phyloP scores from a whole-genome alignment of 1,140 invertebrate species.

The Heliconius congener region DNA sequence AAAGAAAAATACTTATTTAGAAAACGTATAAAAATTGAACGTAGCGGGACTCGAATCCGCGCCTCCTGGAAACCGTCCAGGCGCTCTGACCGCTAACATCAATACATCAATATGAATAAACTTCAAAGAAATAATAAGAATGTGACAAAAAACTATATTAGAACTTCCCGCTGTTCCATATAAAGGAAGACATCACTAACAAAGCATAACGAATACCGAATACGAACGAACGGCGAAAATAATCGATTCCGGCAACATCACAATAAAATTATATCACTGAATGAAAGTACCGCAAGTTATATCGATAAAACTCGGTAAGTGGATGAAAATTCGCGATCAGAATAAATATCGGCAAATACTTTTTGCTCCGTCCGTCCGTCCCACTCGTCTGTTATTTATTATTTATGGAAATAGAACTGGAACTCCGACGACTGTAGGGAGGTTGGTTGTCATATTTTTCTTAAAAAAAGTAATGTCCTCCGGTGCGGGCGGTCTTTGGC shows the following conservation, averaged over 20 bases:
- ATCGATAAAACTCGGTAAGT: slow-evolving; percentile 65
- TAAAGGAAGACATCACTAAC: slow-evolving; percentile 36
- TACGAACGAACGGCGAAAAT: slow-evolving; percentile 32
- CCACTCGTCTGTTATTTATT: slow-evolving; percentile 74
- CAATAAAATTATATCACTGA: slow-evolving; percentile 48
- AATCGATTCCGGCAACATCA: slow-evolving; percentile 46
- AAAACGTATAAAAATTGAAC: too few species aligned
- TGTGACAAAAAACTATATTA: slow-evolving; percentile 26
- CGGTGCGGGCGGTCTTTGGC: slow-evolving; percentile 65
- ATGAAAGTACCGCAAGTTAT: slow-evolving; percentile 39
- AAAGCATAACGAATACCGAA: slow-evolving; percentile 33
- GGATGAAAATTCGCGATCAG: slow-evolving; percentile 72
- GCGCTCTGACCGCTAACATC: too few species aligned
- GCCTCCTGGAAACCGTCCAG: too few species aligned
- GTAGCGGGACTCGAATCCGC: too few species aligned
- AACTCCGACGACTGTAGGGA: slow-evolving; percentile 61
- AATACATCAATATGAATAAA: background rate
- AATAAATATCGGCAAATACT: slow-evolving; percentile 74
- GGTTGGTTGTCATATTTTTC: slow-evolving; percentile 73
- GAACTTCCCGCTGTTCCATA: slow-evolving; percentile 31
- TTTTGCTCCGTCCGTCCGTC: slow-evolving; percentile 56
- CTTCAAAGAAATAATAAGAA: background rate
- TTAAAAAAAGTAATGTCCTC: slow-evolving; percentile 74
- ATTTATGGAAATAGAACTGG: slow-evolving; percentile 78
- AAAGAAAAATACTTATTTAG: too few species aligned